phyloP scores from a whole-genome alignment of 2,888 invertebrate genomes.

The Biston stratarius region DNA sequence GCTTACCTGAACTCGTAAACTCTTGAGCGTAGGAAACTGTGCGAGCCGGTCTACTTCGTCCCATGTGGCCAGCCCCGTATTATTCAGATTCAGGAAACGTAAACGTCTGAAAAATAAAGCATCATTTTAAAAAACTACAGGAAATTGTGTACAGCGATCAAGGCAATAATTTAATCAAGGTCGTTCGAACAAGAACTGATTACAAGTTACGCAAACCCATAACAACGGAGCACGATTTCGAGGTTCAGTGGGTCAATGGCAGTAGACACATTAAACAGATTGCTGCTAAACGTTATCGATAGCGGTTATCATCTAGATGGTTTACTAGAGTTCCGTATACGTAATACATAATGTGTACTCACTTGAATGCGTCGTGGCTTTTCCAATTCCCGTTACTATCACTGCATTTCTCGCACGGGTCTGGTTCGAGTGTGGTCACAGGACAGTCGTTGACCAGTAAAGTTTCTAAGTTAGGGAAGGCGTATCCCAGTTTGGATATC shows the following conservation, averaged over 20 bases:
- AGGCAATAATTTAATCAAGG: conserved; percentile 36
- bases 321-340: conserved; percentile 32
- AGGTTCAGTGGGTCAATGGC: conserved; percentile 74
- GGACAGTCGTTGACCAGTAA: conserved; percentile 95
- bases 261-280: conserved; percentile 57
- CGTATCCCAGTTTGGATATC: conserved; percentile 92
- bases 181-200: conserved; percentile 42
- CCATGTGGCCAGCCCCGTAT: conserved; percentile 94
- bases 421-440: conserved; percentile 87
- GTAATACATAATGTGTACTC: conserved; percentile 57
- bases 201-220: conserved; percentile 46
- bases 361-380: conserved; percentile 88
- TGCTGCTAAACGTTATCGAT: conserved; percentile 39
- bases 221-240: conserved; percentile 51
- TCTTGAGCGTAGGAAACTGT: conserved; percentile 93
- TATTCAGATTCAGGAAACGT: conserved; percentile 93
- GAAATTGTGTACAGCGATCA: conserved; percentile 34
- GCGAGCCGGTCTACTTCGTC: conserved; percentile 95
- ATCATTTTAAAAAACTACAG: conserved; percentile 46
- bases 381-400: conserved; percentile 81
- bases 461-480: conserved; percentile 94
- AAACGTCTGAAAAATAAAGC: conserved; percentile 85
- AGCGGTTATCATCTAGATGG: conserved; percentile 40
- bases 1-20: conserved; percentile 92
- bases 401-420: conserved; percentile 86